Percentiles rank a stretch among this genome's conserved stretches.
Evolutionary conservation across 2,113 vertebrate genomes (phyloP).

Genomic region (Pungitius pungitius): DNA sequence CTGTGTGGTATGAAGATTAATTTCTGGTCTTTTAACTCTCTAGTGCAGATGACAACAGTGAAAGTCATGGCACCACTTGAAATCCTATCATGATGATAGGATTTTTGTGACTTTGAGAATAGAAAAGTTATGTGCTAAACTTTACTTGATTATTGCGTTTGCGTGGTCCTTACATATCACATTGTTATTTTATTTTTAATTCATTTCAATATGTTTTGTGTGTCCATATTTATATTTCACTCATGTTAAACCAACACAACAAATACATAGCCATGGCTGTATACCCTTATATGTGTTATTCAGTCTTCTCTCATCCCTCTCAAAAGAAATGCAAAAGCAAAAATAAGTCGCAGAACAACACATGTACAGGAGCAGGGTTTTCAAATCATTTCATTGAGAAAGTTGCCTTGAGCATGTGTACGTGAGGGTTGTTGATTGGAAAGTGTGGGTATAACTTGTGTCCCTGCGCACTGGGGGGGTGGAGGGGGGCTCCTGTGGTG

Average conservation of each 20-base stretch:
- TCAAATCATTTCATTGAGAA: neutral
- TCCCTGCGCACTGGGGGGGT: constrained; percentile 50
- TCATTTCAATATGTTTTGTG: neutral
- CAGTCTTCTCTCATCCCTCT: neutral
- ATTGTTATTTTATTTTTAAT: too few species aligned
- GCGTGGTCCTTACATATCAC: too few species aligned
- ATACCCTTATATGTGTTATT: neutral
- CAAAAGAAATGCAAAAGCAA: too few species aligned
- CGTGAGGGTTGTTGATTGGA: neutral
- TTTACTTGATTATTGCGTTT: neutral
- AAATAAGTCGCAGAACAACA: neutral
- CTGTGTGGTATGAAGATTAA: constrained; percentile 44
- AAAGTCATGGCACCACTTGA: constrained; percentile 21
- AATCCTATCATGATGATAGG: constrained; percentile 12
- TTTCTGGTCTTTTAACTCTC: constrained; percentile 31
- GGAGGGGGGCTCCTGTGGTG: constrained; percentile 12
- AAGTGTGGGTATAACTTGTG: constrained; percentile 18
- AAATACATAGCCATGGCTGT: neutral
- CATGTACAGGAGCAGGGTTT: neutral
- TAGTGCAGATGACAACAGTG: constrained; percentile 14
- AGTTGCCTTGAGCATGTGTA: neutral
- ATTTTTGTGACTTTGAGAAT: neutral
- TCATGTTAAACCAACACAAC: neutral
- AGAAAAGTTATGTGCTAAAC: neutral
- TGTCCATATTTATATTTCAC: neutral